Evolutionary conservation across 2,888 invertebrate genomes (phyloP), one percentile per base, ranked within the genome.

Genomic region (Rotaria socialis): DNA sequence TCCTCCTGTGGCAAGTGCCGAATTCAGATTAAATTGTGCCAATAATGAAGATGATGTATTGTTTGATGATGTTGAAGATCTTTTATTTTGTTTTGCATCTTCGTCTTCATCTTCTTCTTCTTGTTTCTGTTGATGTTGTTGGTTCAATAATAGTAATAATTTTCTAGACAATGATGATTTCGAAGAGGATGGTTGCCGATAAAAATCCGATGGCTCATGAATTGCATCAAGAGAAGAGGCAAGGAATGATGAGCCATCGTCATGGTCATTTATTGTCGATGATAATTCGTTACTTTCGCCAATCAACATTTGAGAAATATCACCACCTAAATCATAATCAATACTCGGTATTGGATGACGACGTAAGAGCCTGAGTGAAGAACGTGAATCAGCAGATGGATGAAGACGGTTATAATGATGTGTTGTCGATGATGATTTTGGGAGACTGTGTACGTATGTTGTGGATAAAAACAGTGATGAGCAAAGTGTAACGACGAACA

Each of bases 311-410:
- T 47, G 22, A 43, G 47, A 80, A 16, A 41, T 80, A 47, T 80
- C 80, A 80, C 80, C 80, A n/a, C 47, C 80, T 80, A 80, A 47
- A 47, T 80, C 80, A 47, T 80, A 43, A 80, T 80, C 47, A 14
- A 80, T 24, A 43, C n/a, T 43, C 43, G 22, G 47, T 24, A 80
- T 8, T 43, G 80, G 47, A 80, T 22, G 47, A 41, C n/a, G 43
- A 47, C 47, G 47, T 10, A 47, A n/a, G 11, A n/a, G 80, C 80
- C 47, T 47, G 80, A 80, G 47, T 80, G 80, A n/a, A 43, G 80
- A 80, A n/a, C 8, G 43, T 43, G n/a, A 75, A 24, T 43, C 47
- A 47, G 43, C 75, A 43, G 47, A 47, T 80, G 80, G 80, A 47
- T 80, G 22, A 43, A 16, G 24, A 43, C 22, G 47, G 14, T 11